phyloP scores from a whole-genome alignment of 1,140 invertebrate genomes.

The Dolichoris vasculosae region DNA sequence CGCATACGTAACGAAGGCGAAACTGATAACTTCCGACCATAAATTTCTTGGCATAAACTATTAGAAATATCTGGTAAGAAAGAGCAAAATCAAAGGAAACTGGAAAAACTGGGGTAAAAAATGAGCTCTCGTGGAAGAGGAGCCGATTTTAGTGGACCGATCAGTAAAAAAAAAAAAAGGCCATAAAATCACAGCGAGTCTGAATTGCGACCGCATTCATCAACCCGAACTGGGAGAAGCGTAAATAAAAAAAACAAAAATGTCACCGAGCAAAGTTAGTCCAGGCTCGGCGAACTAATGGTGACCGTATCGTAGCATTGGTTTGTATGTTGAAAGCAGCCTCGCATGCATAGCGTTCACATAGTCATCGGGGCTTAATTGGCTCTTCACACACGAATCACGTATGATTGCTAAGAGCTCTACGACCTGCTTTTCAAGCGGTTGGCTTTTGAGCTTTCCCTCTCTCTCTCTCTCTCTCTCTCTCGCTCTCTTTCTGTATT shows the following conservation, averaged over 20 bases:
- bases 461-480: background rate
- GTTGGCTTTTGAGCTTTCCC: background rate
- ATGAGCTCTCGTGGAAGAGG: no score
- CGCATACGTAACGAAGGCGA: no score
- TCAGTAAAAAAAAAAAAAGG: background rate
- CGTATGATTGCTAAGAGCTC: slow-evolving; percentile 44
- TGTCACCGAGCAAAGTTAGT: background rate
- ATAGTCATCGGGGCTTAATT: slow-evolving; percentile 44
- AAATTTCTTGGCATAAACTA: no score
- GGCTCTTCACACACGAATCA: slow-evolving; percentile 49
- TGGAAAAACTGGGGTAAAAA: no score
- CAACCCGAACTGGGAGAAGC: background rate
- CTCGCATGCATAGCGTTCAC: background rate
- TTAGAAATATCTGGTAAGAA: no score
- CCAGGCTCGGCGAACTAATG: background rate
- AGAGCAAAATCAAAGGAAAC: no score
- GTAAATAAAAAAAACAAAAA: background rate
- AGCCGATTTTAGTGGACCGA: background rate
- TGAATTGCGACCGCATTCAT: background rate
- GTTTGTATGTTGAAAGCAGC: background rate
- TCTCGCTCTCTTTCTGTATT: background rate
- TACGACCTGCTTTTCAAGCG: slow-evolving; percentile 34
- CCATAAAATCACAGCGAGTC: no score
- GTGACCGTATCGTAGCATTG: background rate
- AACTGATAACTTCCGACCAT: no score